Conservation (phyloP, 2,113 vertebrate genomes). For the Pitta sordida region DNA sequence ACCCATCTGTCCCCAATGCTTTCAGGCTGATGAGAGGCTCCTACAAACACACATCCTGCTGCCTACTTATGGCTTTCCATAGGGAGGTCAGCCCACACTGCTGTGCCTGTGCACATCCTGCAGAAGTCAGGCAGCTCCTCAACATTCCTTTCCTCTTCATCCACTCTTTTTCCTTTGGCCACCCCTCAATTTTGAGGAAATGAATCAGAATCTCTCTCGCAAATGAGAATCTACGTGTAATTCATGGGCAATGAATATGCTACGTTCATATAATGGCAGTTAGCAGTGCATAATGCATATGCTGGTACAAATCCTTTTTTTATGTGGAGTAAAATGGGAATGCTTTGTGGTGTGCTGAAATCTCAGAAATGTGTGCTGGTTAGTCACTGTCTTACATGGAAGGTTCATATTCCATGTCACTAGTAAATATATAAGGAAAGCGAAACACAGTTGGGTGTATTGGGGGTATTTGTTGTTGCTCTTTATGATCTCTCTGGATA, state of each 20-base stretch:
- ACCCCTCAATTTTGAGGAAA: not conserved
- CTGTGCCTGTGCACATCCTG: not conserved
- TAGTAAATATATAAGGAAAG: not conserved
- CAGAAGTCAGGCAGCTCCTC: not conserved
- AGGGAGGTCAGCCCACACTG: not conserved
- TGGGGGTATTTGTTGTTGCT: not conserved
- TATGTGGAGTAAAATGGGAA: not conserved
- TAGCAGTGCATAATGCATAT: conserved; percentile 1
- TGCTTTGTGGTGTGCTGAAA: not conserved
- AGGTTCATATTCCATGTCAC: not conserved
- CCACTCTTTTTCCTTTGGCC: not conserved
- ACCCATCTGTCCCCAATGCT: too few relatives aligned
- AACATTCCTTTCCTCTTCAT: not conserved
- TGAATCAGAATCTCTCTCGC: not conserved
- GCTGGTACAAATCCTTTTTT: conserved; percentile 3
- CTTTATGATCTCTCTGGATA: not conserved
- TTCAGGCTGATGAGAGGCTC: not conserved
- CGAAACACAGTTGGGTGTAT: not conserved
- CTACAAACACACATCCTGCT: accelerated
- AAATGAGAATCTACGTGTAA: not conserved
- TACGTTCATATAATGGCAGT: conserved; percentile 7
- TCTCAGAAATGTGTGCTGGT: not conserved
- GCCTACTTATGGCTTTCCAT: not conserved
- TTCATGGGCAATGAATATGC: not conserved
- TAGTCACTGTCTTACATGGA: not conserved